Evolutionary conservation across 2,113 vertebrate genomes (phyloP), one percentile per base, ranked within the genome.

Genomic region (Caranx ignobilis): DNA sequence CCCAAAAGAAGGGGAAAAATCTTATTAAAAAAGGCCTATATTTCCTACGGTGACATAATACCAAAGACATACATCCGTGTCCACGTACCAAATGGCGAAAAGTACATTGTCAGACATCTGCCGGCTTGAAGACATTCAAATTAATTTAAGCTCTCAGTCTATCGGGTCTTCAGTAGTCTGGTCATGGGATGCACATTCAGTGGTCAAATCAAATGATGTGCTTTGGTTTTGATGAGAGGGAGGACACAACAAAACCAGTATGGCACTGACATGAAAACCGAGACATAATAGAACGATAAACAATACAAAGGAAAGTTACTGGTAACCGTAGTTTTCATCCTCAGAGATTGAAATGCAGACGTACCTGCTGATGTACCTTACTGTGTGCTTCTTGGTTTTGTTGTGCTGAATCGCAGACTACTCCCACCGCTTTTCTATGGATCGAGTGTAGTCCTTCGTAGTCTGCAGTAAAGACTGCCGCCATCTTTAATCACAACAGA

Each of bases 401-500:
- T 85, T 88, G 86, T 83, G 87, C 77, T 69, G 89, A 85, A 89
- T 71, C 65, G 87, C 83, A 89, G 91, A 90, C 84, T 73, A 76
- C 92, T 94, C 91, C 92, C 87, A 83, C 87, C 85, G 89, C 87
- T 87, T 92, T 89, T 89, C 83, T 91, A 76, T 72, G 80, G 82
- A 88, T 90, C 87, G 79, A 60, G 74, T 79, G 71, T 87, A 79
- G 87, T 88, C 90, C 90, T 94, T 92, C 94, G 93, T 89, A 93
- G 91, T 95, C 94, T 95, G 94, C 92, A 85, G 91, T 90, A 86
- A 93, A 92, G 87, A 88, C 82, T 86, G 93, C 89, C 95, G 94
- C 95, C 95, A 96, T 96, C 93, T 96, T 96, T 96, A 93, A 95
- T 95, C 91, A 93, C 91, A 85, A 89, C 89, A 91, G 90, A 90